Base-by-base conservation (phyloP, 2,888 invertebrate species). In the Dermolepida albohirtum region DNA sequence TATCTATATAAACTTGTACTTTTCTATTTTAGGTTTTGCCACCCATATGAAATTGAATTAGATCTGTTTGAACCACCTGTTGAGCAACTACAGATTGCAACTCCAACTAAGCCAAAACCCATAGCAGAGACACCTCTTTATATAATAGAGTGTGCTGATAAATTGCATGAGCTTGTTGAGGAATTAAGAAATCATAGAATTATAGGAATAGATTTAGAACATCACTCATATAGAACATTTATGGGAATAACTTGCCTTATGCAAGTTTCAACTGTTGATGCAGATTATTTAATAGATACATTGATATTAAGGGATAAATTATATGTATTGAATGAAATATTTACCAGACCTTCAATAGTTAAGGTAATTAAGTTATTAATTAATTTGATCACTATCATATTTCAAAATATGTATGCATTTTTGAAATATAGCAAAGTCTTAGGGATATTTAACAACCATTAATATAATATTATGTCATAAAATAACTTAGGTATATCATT, bases 161-260 rank as follows among this genome's bases (percentile, higher is more conserved):
- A 90, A 64, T 79, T 98, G 1, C 83, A 89, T 51, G 82, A 85
- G 1, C 84, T 97, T 49, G 77, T 94, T 1, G 81, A 87, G 0
- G 90, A 92, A 70, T 84, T 99, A 68, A 84, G 85, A 47, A 83
- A 83, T 0, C 88, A 89, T n/a, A 82, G 84, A 1, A 93, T 93
- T 79, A 87, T 98, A 63, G 96, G 96, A 0, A 89, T 98, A 0
- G 98, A 98, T 85, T 85, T 98, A 57, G 94, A 94, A 86, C 96
- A 97, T 82, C 97, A 99, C 82, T 92, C 93, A 0, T 97, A 95
- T 79, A 87, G 98, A 68, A 91, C 93, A 0, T 99, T 93, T 81
- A 92, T 93, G 85, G 99, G 98, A 0, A 90, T 98, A 64, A 96
- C 98, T 0, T 99, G 98, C 81, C 86, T 99, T 1, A 90, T 99